Conservation (phyloP, 2,797 vertebrate genomes). For the Lerista edwardsae region DNA sequence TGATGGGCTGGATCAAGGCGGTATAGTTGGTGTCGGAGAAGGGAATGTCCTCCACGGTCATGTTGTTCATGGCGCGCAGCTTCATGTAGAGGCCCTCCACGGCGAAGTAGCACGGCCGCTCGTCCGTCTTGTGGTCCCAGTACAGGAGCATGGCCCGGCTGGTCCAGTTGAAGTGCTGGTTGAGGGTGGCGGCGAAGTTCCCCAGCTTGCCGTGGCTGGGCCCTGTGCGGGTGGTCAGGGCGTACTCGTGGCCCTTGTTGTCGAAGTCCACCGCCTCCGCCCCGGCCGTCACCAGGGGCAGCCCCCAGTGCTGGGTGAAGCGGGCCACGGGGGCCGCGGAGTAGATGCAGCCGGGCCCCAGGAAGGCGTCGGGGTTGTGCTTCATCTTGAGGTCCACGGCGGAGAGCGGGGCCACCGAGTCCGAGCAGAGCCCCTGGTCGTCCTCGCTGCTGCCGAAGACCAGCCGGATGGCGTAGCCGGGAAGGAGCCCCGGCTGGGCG, state of each 20-base stretch:
- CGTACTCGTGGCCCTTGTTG: conserved; percentile 71
- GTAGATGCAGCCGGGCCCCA: conserved; percentile 93
- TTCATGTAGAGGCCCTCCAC: conserved; percentile 86
- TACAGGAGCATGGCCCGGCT: conserved; percentile 84
- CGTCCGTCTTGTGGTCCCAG: conserved; percentile 80
- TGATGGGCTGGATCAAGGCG: conserved; percentile 80
- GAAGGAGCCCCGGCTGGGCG: conserved; percentile 75
- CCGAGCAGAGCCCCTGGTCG: conserved; percentile 83
- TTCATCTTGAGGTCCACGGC: conserved; percentile 88
- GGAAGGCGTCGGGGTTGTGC: conserved; percentile 84
- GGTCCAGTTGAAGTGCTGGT: conserved; percentile 86
- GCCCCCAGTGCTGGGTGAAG: conserved; percentile 88
- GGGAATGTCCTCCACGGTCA: conserved; percentile 77
- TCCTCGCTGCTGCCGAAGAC: conserved; percentile 87
- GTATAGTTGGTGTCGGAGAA: conserved; percentile 83
- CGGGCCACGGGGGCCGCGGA: conserved; percentile 86
- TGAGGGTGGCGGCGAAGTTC: conserved; percentile 82
- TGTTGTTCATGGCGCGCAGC: conserved; percentile 75
- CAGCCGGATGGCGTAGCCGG: conserved; percentile 72
- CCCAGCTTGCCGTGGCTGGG: conserved; percentile 92
- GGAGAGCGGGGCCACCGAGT: conserved; percentile 84
- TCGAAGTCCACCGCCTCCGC: conserved; percentile 86
- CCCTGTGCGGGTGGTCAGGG: conserved; percentile 86
- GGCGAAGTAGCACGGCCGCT: conserved; percentile 88
- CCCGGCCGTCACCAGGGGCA: conserved; percentile 90